Evolutionary conservation across 2,797 vertebrate genomes (phyloP).

Genomic region (Parotocinclus haroldoi): DNA sequence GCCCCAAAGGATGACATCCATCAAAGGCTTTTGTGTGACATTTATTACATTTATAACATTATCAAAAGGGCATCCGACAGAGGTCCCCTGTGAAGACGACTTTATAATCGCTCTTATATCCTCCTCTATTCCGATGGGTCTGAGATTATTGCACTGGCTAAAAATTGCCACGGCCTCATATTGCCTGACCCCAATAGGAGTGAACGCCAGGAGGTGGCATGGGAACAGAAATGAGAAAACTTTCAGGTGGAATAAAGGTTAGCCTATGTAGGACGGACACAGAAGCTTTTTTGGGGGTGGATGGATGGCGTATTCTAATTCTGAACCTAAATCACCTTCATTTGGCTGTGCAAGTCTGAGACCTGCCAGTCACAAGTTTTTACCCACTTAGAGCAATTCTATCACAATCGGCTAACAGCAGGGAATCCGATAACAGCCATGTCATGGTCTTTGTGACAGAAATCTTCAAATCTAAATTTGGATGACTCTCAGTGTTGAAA

Average conservation of each 20-base stretch:
- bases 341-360: not conserved
- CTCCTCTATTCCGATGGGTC: constrained; percentile 29
- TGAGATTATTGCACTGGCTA: constrained; percentile 43
- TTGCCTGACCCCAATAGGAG: constrained; percentile 41
- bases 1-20: constrained; percentile 38
- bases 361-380: constrained; percentile 11
- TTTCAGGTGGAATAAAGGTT: constrained; percentile 42
- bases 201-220: constrained; percentile 26
- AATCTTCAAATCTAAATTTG: too few relatives aligned
- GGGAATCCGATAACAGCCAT: not conserved
- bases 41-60: constrained; percentile 42
- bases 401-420: constrained; percentile 24
- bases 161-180: constrained; percentile 41
- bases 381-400: constrained; percentile 7
- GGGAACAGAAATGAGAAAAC: constrained; percentile 18
- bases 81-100: constrained; percentile 29
- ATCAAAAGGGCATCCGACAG: constrained; percentile 45
- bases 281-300: constrained; percentile 6
- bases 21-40: constrained; percentile 39
- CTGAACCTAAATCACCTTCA: constrained; percentile 7
- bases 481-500: too few relatives aligned
- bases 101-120: constrained; percentile 36
- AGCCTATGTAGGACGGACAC: constrained; percentile 32
- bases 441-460: too few relatives aligned
- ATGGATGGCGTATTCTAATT: constrained; percentile 32